These are phyloP conservation scores for Chloroceryle amazona DNA, from an alignment of 2,797 vertebrate species.

Conservation along the genomic window DNA sequence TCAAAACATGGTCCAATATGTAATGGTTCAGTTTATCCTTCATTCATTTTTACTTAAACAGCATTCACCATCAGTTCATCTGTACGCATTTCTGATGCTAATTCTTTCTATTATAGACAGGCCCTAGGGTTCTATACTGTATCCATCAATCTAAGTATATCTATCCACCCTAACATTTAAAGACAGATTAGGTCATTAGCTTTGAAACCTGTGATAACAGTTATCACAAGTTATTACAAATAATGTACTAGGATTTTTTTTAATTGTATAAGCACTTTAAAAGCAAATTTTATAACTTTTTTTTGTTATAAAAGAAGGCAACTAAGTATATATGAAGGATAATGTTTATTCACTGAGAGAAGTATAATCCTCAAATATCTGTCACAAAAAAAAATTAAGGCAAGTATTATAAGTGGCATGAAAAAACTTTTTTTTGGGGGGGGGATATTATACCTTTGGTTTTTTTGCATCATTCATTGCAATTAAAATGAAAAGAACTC, in stretches of 20 bases:
- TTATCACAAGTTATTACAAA: neutral
- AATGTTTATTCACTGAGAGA: neutral
- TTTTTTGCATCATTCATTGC: slow-evolving; percentile 34
- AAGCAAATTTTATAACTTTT: neutral
- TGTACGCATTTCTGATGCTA: slow-evolving; percentile 4
- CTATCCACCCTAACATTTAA: slow-evolving; percentile 7
- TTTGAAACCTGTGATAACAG: neutral
- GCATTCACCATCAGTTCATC: neutral
- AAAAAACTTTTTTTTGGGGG: neutral
- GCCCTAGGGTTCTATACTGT: neutral
- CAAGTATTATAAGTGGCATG: neutral
- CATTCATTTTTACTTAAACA: neutral
- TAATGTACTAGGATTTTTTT: neutral
- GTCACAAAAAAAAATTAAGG: neutral
- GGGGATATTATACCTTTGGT: neutral
- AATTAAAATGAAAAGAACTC: slow-evolving; percentile 57
- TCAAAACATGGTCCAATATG: neutral
- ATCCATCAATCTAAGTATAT: neutral
- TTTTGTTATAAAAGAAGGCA: neutral
- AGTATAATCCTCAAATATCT: neutral
- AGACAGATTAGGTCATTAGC: neutral
- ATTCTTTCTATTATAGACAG: neutral
- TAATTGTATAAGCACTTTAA: neutral
- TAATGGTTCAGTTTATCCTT: neutral
- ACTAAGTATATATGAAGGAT: neutral